Evolutionary conservation across 2,888 invertebrate species (phyloP), one percentile per base, ranked within the genome.

Genomic region (Lordiphosa fenestrarum): DNA sequence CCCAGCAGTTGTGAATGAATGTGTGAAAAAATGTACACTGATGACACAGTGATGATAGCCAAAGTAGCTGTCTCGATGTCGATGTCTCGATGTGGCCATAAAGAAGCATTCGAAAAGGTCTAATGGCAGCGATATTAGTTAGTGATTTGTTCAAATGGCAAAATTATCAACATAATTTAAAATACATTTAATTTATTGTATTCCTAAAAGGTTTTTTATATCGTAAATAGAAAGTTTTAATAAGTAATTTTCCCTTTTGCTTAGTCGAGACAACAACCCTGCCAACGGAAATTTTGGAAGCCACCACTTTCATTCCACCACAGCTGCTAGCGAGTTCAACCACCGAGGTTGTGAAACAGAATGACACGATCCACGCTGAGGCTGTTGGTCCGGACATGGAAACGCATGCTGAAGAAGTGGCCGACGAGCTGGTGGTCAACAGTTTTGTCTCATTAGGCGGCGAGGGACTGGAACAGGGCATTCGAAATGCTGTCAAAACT

Each of bases 401-500:
- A 35, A 23, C 48, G 4, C 52, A 36, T 4, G 53, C 55, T 6
- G 50, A 69, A 3, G 72, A 74, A 6, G 54, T 33, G 3, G 44
- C 36, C 4, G 73, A 73, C 39, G 73, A 73, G 2, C 44, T 72
- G 53, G 57, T 57, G 9, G 53, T 52, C 19, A 60, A 56, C 7
- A 58, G 65, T 35, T 76, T 81, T 39, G 71, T 71, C 1, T 65
- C 78, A 0, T 35, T 74, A 33, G 72, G 61, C 3, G 75, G 65
- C 6, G 77, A 53, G 23, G 82, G 66, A 4, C 57, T 88, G 19
- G 88, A 87, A 51, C 70, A 87, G 51, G 73, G 72, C 19, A 87
- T 87, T 48, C 69, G 84, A 0, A 82, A 83, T 64, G 80, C 81
- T 0, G 85, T 87, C 1, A 81, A 85, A 49, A 76, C 67, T 21